Conservation (phyloP, 2,888 invertebrate species). For the Callosobruchus maculatus region DNA sequence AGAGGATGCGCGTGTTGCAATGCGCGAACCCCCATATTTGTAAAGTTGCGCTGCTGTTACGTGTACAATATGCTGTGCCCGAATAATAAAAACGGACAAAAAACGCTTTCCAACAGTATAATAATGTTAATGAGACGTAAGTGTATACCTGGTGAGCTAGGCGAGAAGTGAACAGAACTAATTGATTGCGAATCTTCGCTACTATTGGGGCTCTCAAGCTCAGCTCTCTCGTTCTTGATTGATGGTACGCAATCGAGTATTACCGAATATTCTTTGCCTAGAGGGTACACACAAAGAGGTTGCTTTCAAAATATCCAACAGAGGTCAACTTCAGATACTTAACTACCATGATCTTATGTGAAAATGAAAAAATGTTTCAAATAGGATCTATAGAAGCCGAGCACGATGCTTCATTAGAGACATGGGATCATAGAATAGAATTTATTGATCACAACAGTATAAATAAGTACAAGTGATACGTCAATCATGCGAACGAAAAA, state of each 20-base stretch:
- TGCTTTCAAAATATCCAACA: not conserved
- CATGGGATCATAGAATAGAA: not conserved
- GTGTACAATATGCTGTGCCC: too few relatives aligned
- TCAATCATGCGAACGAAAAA: too few relatives aligned
- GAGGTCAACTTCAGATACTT: not conserved
- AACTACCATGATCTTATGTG: not conserved
- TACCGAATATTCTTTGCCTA: conserved; percentile 1
- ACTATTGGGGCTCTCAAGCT: not conserved
- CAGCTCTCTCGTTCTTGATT: not conserved
- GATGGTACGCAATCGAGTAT: not conserved
- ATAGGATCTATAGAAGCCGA: not conserved
- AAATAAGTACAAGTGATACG: too few relatives aligned
- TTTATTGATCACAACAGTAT: too few relatives aligned
- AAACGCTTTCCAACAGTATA: not conserved
- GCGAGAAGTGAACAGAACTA: not conserved
- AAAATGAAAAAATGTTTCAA: not conserved
- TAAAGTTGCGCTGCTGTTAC: too few relatives aligned
- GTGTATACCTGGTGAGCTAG: not conserved
- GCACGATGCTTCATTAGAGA: not conserved
- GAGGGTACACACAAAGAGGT: not conserved
- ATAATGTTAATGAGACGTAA: not conserved
- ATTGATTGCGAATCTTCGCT: not conserved
- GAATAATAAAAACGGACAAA: not conserved
- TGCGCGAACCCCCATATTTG: too few relatives aligned
- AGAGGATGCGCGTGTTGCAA: too few relatives aligned